phyloP scores from a whole-genome alignment of 2,113 vertebrate species.

The Cyanoderma ruficeps region DNA sequence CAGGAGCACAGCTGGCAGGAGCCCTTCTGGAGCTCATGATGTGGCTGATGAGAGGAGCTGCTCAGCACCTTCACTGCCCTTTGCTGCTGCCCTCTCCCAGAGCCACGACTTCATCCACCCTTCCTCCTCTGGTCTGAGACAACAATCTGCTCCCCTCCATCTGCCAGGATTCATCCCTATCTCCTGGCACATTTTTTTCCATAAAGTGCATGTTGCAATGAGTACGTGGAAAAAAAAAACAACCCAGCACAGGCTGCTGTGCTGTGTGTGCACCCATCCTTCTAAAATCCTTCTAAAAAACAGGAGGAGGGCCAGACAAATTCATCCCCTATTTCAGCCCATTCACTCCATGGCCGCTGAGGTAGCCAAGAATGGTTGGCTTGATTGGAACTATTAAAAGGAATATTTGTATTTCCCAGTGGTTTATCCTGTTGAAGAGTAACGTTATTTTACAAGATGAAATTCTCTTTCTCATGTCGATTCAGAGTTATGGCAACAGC shows the following conservation, averaged over 20 bases:
- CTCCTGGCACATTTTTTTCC: not conserved
- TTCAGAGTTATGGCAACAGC: not conserved
- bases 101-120: not conserved
- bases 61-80: rapidly evolving
- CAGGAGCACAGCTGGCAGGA: not conserved
- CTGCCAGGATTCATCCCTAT: not conserved
- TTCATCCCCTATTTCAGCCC: not conserved
- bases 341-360: not conserved
- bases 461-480: not conserved
- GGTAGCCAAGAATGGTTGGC: not conserved
- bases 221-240: not conserved
- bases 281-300: not conserved
- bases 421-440: not conserved
- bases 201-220: not conserved
- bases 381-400: not conserved
- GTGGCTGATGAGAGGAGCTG: not conserved
- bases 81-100: not conserved
- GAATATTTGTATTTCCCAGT: not conserved
- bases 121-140: not conserved
- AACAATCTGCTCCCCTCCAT: not conserved
- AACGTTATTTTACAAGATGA: not conserved
- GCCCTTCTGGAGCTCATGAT: not conserved
- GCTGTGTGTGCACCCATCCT: not conserved
- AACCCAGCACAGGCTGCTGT: not conserved
- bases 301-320: not conserved